phyloP scores from a whole-genome alignment of 2,797 vertebrate species.

The Pogoniulus pusillus region DNA sequence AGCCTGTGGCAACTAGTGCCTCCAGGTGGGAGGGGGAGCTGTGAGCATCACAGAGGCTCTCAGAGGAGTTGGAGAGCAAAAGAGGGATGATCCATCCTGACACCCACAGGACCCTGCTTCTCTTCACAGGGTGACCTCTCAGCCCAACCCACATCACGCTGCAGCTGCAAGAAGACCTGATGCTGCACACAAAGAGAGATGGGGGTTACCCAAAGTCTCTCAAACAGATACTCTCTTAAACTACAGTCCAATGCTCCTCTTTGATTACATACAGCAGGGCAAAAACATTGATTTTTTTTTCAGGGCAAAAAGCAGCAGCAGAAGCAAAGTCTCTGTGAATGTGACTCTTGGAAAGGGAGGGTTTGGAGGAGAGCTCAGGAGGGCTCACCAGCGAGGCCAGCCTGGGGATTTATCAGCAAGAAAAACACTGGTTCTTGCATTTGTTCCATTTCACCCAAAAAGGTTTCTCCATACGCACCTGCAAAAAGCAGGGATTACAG shows the following conservation, averaged over 20 bases:
- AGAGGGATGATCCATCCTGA: neutral
- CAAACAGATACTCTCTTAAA: neutral
- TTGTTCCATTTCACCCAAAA: neutral
- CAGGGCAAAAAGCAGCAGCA: neutral
- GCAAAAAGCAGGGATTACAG: neutral
- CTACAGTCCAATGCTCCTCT: neutral
- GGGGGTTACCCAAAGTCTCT: neutral
- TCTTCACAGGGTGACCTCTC: neutral
- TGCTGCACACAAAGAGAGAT: fast-evolving
- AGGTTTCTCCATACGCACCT: neutral
- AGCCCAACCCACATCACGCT: neutral
- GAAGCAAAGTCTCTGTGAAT: neutral
- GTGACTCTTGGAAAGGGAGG: neutral
- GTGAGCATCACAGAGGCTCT: neutral
- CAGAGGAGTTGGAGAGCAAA: fast-evolving
- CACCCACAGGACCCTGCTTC: fast-evolving
- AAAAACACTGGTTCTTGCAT: neutral
- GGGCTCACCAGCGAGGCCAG: neutral
- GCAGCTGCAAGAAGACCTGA: neutral
- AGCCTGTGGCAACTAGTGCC: fast-evolving
- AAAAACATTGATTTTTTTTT: neutral
- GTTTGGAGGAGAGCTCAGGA: neutral
- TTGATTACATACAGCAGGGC: neutral
- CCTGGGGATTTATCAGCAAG: neutral
- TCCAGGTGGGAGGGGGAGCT: neutral